Percentiles rank a stretch among this genome's conserved stretches.
Conservation (phyloP, 2,797 vertebrate species). For the Sebastes iracundus region DNA sequence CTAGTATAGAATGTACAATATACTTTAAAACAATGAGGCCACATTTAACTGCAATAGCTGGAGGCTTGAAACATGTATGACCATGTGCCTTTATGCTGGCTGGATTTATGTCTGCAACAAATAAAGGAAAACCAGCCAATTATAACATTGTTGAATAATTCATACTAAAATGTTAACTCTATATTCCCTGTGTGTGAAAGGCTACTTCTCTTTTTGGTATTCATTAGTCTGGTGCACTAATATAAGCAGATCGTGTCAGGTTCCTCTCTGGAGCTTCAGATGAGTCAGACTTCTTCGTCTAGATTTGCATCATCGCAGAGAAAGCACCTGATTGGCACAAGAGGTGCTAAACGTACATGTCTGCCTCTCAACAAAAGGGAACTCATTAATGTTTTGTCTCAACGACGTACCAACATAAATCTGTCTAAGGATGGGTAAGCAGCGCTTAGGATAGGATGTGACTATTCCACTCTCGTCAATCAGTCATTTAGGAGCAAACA, state of each 20-base stretch:
- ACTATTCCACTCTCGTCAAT: not conserved
- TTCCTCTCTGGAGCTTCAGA: slow-evolving; percentile 24
- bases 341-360: slow-evolving; percentile 20
- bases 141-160: not conserved
- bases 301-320: slow-evolving; percentile 35
- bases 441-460: not conserved
- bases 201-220: not conserved
- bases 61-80: not conserved
- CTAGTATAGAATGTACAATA: not conserved
- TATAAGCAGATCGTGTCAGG: not conserved
- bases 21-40: not conserved
- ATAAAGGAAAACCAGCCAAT: not conserved
- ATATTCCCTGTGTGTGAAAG: not conserved
- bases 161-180: not conserved
- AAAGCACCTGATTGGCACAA: slow-evolving; percentile 30
- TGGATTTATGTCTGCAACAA: not conserved
- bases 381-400: slow-evolving; percentile 26
- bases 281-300: slow-evolving; percentile 41
- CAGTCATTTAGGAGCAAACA: slow-evolving; percentile 7
- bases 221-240: not conserved
- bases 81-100: not conserved
- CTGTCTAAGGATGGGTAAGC: not conserved
- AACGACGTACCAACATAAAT: slow-evolving; percentile 9
- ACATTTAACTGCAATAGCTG: not conserved
- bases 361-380: slow-evolving; percentile 38